A percentile compares a stretch with the other conserved stretches of the same genome.
Conservation (phyloP, 1,140 invertebrate genomes). For the Meloidogyne exigua region DNA sequence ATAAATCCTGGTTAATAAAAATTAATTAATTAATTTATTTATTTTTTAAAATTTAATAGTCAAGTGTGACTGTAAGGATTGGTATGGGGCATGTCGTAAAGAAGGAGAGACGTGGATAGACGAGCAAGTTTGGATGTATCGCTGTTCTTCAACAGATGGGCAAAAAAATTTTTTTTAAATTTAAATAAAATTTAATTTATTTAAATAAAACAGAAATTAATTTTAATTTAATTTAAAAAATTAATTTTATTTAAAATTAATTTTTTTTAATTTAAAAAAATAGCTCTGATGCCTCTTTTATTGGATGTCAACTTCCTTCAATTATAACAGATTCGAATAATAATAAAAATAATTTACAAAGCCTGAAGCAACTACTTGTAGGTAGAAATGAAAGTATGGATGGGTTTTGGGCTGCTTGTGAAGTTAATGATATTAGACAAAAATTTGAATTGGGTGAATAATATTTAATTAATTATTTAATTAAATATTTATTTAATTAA, state of each 20-base stretch:
- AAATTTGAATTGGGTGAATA: conserved; percentile 55
- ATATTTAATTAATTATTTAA: neutral
- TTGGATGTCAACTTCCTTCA: conserved; percentile 38
- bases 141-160: conserved; percentile 42
- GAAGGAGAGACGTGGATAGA: conserved; percentile 55
- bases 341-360: too few relatives aligned
- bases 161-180: conserved; percentile 18
- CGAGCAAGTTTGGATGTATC: conserved; percentile 54
- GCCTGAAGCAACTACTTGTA: conserved; percentile 23
- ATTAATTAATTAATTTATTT: neutral
- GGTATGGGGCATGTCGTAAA: conserved; percentile 55
- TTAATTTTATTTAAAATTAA: too few relatives aligned
- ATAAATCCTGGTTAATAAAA: conserved; percentile 19
- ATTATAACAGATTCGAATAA: conserved; percentile 2
- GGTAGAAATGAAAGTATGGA: conserved; percentile 54
- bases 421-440: conserved; percentile 41
- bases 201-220: too few relatives aligned
- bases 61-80: conserved; percentile 56
- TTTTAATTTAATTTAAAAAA: too few relatives aligned
- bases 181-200: conserved; percentile 1
- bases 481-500: neutral
- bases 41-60: conserved; percentile 41
- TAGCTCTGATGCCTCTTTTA: conserved; percentile 47
- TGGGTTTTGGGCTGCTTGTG: conserved; percentile 55
- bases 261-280: too few relatives aligned